Conservation (phyloP, 2,113 vertebrate species). For the Eleginops maclovinus region DNA sequence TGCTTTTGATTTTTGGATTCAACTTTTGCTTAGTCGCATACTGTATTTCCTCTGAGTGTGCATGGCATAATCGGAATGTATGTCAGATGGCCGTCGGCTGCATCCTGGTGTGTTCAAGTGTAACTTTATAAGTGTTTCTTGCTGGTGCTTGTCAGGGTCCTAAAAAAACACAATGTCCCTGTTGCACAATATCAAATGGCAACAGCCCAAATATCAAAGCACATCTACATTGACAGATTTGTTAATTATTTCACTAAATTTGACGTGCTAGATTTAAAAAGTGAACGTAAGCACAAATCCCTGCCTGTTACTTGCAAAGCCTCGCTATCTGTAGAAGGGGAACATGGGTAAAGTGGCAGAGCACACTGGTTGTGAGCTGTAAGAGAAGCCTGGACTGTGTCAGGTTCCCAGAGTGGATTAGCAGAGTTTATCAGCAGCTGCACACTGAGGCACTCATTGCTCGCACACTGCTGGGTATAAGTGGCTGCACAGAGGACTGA, state of each 20-base stretch:
- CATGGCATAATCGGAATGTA: background rate
- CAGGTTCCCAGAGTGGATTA: slow-evolving; percentile 69
- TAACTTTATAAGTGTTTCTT: background rate
- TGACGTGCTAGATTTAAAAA: slow-evolving; percentile 40
- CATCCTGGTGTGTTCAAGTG: slow-evolving; percentile 5
- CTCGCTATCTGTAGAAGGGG: slow-evolving; percentile 38
- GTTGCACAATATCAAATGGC: slow-evolving; percentile 14
- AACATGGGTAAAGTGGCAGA: slow-evolving; percentile 44
- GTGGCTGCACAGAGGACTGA: slow-evolving; percentile 55
- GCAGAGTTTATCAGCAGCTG: slow-evolving; percentile 74
- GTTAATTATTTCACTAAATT: slow-evolving; percentile 31
- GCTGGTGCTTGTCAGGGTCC: slow-evolving; percentile 3
- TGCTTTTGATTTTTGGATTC: background rate
- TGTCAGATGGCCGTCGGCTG: background rate
- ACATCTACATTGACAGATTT: slow-evolving; percentile 32
- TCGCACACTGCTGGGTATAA: slow-evolving; percentile 51
- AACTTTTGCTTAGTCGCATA: background rate
- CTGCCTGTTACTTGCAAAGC: slow-evolving; percentile 33
- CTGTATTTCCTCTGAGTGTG: background rate
- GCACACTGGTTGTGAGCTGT: slow-evolving; percentile 32
- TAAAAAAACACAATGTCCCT: background rate
- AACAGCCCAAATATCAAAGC: slow-evolving; percentile 25
- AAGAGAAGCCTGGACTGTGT: slow-evolving; percentile 47
- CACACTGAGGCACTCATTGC: slow-evolving; percentile 63
- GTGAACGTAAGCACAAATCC: slow-evolving; percentile 42